These are phyloP conservation scores for Coranthus polyacanthus DNA, from an alignment of 2,797 vertebrate genomes.

Conservation along the genomic window DNA sequence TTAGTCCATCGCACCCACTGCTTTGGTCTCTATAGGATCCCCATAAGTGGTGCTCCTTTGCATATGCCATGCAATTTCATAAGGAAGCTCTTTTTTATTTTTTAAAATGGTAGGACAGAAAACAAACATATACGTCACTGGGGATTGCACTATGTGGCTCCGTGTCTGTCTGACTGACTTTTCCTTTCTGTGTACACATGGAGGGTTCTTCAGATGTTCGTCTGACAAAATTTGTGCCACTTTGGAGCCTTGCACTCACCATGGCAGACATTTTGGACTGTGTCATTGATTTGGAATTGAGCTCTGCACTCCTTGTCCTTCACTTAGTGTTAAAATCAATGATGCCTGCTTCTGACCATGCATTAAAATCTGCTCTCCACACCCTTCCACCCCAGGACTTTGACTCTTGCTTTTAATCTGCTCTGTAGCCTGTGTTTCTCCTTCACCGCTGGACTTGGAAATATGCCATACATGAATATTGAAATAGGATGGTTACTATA, in stretches of 20 bases:
- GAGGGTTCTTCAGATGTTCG: conserved; percentile 43
- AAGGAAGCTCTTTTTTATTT: conserved; percentile 31
- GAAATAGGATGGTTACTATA: conserved; percentile 36
- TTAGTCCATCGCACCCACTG: conserved; percentile 84
- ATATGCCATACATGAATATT: conserved; percentile 65
- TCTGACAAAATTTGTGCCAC: conserved; percentile 69
- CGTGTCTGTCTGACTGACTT: conserved; percentile 31
- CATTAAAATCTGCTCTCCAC: conserved; percentile 70
- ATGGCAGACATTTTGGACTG: conserved; percentile 81
- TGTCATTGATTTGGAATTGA: conserved; percentile 85
- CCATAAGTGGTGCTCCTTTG: conserved; percentile 72
- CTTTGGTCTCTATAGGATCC: conserved; percentile 82
- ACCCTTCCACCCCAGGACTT: conserved; percentile 59
- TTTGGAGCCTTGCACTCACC: conserved; percentile 65
- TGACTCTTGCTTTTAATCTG: conserved; percentile 67
- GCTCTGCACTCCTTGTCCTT: conserved; percentile 82
- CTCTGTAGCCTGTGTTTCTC: conserved; percentile 54
- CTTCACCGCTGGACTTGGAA: conserved; percentile 64
- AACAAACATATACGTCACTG: conserved; percentile 49
- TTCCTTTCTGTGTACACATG: conserved; percentile 18
- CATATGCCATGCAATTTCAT: conserved; percentile 72
- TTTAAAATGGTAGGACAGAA: conserved; percentile 43
- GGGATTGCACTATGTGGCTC: conserved; percentile 33
- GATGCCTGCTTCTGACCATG: conserved; percentile 81
- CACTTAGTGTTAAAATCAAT: conserved; percentile 85